Evolutionary conservation across 2,113 vertebrate species (phyloP), one percentile per base, ranked within the genome.

Genomic region (Corythoichthys intestinalis): DNA sequence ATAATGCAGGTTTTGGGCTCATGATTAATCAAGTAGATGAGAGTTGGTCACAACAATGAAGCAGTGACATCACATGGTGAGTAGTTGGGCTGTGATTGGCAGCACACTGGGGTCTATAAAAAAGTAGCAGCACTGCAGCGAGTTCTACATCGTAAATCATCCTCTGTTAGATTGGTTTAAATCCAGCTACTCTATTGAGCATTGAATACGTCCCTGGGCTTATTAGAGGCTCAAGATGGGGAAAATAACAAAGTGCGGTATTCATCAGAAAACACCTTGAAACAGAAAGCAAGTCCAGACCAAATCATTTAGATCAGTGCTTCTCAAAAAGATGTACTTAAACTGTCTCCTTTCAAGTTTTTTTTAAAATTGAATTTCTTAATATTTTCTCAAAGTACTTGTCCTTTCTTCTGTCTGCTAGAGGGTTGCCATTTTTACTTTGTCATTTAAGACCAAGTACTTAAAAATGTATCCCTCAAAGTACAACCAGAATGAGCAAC

Each of bases 1-100:
- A 77, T 83, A 83, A 81, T 82, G 77, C 65, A 46, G 71, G 71
- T 73, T 86, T 85, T 83, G 83, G 72, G 67, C 72, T 82, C 75
- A 79, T 84, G 86, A 89, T 90, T 85, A 84, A 85, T 88, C 85
- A 90, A 84, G 85, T 76, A 85, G 83, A 84, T 86, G 87, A 83
- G 83, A 86, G 58, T 20, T 65, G 17, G 74, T 75, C 82, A 86
- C 87, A 87, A 85, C 70, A 76, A 74, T 54, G 77, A 83, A 74
- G 86, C 74, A 73, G 81, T 69, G 15, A 70, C 71, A 82, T 73
- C 80, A 78, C 77, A 74, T 77, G 83, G 78, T 83, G 85, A 88
- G 86, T 86, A 85, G 84, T 87, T 84, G 79, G 78, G 79, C 81
- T 74, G 85, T 86, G 88, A 91, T 88, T 85, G 85, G 87, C 85